Evolutionary conservation across 1,140 invertebrate species (phyloP), one percentile per base, ranked within the genome.

Genomic region (Diachasma alloeum): DNA sequence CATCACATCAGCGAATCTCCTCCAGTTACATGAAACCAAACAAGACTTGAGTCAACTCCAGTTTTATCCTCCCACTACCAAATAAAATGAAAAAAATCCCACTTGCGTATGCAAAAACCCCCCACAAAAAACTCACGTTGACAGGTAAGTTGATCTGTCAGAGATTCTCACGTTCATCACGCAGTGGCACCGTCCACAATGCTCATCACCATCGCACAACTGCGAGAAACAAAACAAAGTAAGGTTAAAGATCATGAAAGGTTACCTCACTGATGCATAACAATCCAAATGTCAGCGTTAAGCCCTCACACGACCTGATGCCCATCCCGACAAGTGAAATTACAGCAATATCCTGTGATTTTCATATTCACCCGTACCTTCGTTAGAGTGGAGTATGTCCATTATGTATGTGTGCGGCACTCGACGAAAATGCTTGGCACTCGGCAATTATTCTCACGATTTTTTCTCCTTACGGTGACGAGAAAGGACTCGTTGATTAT

Each of bases 301-400:
- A 9, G 13, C 11, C 59, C 19, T 1, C 1, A 59, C 31, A 77
- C 71, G 69, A 70, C 46, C 31, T 31, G 2, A 31, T 31, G 31
- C 31, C 31, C 31, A 31, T 3, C 31, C 31, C 31, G 31, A 31
- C 31, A 31, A 6, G 31, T 31, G 31, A 31, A 31, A 31, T 31
- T 31, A 31, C 19, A 15, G 19, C 13, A 72, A 31, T 66, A 67
- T 72, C 13, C 17, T 72, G 36, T 26, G 11, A 31, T 48, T 19
- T 56, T 31, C 15, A 63, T 63, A 24, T 63, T 31, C 59, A 63
- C 39, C 42, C 24, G 31, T 77, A 77, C 75, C 75, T 77, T 77
- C 67, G 42, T 36, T 77, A 59, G 69, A 77, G 72, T 77, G 75
- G 42, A 77, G 70, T 70, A 66, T 77, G 63, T 73, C 70, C 70